Conservation (phyloP, 2,113 vertebrate genomes). For the Aspidoscelis tigris region DNA sequence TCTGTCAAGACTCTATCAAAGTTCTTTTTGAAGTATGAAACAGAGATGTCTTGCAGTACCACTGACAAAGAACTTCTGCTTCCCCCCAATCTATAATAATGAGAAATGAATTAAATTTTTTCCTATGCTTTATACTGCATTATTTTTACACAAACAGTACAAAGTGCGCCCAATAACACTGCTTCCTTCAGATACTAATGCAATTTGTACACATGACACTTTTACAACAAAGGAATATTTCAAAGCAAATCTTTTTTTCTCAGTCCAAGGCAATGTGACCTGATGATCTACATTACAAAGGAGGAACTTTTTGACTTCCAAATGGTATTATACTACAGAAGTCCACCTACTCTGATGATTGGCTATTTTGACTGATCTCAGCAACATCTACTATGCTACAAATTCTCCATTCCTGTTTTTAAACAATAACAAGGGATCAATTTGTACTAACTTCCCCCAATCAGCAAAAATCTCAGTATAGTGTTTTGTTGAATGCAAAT, state of each 20-base stretch:
- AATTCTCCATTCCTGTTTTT: neutral
- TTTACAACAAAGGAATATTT: constrained; percentile 11
- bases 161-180: neutral
- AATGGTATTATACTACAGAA: no score
- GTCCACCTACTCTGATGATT: neutral
- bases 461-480: no score
- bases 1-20: no score
- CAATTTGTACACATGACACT: constrained; percentile 10
- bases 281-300: neutral
- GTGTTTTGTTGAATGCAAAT: no score
- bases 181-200: constrained; percentile 1
- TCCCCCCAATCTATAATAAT: neutral
- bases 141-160: neutral
- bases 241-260: neutral
- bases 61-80: neutral
- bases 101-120: neutral
- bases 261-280: neutral
- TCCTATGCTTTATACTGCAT: neutral
- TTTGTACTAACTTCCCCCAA: no score
- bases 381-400: neutral
- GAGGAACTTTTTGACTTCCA: no score
- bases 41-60: neutral
- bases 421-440: no score
- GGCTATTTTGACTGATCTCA: neutral
- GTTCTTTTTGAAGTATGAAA: neutral